Base-by-base conservation (phyloP, 2,797 vertebrate genomes). In the Pangasius macronema region DNA sequence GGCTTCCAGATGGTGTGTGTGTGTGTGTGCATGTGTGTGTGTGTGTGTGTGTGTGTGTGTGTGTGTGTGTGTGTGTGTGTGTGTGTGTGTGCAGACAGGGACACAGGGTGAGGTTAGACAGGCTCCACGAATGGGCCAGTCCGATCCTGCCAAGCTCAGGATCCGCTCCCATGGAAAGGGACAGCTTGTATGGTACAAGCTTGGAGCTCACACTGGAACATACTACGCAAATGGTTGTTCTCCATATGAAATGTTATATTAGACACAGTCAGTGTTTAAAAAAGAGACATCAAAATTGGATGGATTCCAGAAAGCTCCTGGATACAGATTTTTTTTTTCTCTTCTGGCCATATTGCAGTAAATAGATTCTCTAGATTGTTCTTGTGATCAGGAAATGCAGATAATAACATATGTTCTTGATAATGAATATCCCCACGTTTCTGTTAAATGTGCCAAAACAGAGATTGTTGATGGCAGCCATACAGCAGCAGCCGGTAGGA, bases 1-100 rank as follows among this genome's bases (percentile, higher is more conserved):
- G 87, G 55, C 85, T 84, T 92, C 91, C 93, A 93, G 92, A 94
- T 93, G 93, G 92, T 91, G 88, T 90, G 87, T 86, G 86, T 89
- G 88, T 70, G 72, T 42, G 85, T 46, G 73, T 18, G 27, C 53
- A 27, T 76, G n/a, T 55, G 51, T 55, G 51, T 49, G 73, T 77
- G 73, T n/a, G 72, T 73, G 68, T 24, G 20, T 42, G 42, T 13
- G 22, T 49, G 9, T 87, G 85, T 90, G 57, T 86, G 84, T 67
- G 82, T 65, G 85, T 46, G 67, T 57, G 63, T 65, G 46, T 72
- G 76, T 88, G 82, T 84, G 68, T 86, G 82, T 53, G 76, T 85
- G 82, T 51, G 84, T 46, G 86, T 53, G 76, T 85, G 82, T 51
- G 84, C 42, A 84, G 33, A 36, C 39, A 84, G 89, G 65, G 85